phyloP scores from a whole-genome alignment of 2,888 invertebrate species.

The Drosophila nigricruria region DNA sequence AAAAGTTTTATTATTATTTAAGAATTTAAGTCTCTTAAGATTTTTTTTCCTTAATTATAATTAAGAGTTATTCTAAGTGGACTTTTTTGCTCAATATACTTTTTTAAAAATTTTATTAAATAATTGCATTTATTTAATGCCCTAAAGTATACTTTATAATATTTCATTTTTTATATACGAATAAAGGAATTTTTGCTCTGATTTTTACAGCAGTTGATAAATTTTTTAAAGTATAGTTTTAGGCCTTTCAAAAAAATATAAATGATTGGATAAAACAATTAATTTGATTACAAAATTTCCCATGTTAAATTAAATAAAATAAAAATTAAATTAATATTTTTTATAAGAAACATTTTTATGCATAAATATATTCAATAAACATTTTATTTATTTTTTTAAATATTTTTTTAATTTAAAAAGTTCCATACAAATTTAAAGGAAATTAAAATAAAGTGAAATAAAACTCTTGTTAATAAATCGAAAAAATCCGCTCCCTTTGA shows the following conservation, averaged over 20 bases:
- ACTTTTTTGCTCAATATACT: no score
- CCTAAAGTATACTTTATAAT: neutral
- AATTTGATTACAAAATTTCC: neutral
- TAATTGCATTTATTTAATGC: neutral
- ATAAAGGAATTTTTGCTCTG: accelerated
- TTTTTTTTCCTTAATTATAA: no score
- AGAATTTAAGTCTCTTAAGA: no score
- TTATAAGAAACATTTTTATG: no score
- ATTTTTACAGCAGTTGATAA: neutral
- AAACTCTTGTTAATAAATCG: neutral
- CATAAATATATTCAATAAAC: no score
- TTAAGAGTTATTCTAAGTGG: no score
- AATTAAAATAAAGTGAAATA: neutral
- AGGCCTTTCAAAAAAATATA: neutral
- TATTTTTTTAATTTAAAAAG: no score
- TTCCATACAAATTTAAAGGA: neutral
- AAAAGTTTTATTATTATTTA: no score
- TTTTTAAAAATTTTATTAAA: no score
- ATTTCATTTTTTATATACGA: neutral
- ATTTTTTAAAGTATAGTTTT: neutral
- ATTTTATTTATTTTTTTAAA: neutral
- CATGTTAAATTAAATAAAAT: neutral
- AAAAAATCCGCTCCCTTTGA: no score
- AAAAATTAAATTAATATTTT: no score
- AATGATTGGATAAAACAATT: neutral